Evolutionary conservation across 2,113 vertebrate species (phyloP).

Genomic region (Neolamprologus longior): DNA sequence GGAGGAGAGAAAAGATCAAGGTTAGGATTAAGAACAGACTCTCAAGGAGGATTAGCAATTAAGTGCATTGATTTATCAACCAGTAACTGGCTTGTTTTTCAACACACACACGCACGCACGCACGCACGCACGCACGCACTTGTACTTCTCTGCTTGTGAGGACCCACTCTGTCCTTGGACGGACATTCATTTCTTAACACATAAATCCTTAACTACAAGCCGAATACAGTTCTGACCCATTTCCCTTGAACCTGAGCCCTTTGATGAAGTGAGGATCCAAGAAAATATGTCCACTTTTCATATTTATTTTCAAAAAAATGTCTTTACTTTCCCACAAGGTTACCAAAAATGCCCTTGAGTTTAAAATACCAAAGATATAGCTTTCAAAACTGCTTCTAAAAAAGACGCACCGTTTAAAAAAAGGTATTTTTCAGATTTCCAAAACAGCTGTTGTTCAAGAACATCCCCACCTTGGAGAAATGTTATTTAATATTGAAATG

Average conservation of each 20-base stretch:
- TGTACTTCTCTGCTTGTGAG: not conserved
- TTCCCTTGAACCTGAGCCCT: not conserved
- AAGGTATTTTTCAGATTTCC: not conserved
- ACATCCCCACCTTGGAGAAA: not conserved
- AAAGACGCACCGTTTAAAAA: not conserved
- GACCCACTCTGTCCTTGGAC: not conserved
- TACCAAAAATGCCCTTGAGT: not conserved
- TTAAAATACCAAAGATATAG: not conserved
- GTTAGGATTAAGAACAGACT: slow-evolving; percentile 17
- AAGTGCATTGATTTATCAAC: not conserved
- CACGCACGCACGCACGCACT: not conserved
- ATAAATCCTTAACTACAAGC: not conserved
- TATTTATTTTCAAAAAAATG: not conserved
- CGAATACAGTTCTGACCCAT: not conserved
- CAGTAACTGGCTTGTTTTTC: not conserved
- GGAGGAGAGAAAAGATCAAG: slow-evolving; percentile 29
- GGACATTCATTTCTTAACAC: not conserved
- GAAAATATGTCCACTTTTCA: not conserved
- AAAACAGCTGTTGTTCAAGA: not conserved
- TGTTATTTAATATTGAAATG: not conserved
- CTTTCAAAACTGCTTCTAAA: not conserved
- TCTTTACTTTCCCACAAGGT: not conserved
- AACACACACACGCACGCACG: not conserved
- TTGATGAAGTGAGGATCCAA: not conserved
- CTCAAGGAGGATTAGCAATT: not conserved